phyloP scores from a whole-genome alignment of 2,113 vertebrate species.

The Sigmodon hispidus region DNA sequence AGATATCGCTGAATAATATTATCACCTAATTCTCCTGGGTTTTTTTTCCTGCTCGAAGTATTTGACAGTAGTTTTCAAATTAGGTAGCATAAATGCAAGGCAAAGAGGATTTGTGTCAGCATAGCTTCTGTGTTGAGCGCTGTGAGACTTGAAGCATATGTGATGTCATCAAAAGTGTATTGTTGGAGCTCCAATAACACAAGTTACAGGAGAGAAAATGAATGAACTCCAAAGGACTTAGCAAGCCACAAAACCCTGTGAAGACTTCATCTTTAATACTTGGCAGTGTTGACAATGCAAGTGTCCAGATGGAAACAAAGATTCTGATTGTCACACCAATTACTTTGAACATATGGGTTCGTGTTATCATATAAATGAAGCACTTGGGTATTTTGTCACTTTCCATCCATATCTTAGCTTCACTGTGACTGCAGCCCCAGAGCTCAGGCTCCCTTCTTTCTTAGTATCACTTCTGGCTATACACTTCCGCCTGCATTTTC shows the following conservation, averaged over 20 bases:
- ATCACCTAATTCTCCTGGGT: constrained; percentile 58
- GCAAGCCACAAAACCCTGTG: neutral
- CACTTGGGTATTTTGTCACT: constrained; percentile 23
- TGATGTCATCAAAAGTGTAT: constrained; percentile 50
- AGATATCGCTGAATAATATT: constrained; percentile 71
- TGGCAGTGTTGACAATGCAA: constrained; percentile 37
- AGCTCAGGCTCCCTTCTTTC: neutral
- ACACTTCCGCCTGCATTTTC: neutral
- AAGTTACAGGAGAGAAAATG: neutral
- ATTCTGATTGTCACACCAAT: constrained; percentile 42
- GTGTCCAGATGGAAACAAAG: constrained; percentile 55
- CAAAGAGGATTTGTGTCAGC: neutral
- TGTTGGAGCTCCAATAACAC: neutral
- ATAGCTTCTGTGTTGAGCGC: constrained; percentile 4
- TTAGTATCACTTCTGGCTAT: neutral
- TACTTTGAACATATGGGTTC: constrained; percentile 33
- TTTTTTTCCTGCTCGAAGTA: constrained; percentile 49
- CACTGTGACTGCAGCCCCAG: neutral
- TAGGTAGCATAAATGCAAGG: constrained; percentile 15
- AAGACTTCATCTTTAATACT: constrained; percentile 44
- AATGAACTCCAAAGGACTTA: constrained; percentile 21
- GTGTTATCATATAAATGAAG: constrained; percentile 42
- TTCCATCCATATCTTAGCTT: neutral
- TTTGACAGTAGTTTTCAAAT: constrained; percentile 70
- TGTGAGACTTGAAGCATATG: neutral